Conservation (phyloP, 2,888 invertebrate species). For the Zonitis immaculata region DNA sequence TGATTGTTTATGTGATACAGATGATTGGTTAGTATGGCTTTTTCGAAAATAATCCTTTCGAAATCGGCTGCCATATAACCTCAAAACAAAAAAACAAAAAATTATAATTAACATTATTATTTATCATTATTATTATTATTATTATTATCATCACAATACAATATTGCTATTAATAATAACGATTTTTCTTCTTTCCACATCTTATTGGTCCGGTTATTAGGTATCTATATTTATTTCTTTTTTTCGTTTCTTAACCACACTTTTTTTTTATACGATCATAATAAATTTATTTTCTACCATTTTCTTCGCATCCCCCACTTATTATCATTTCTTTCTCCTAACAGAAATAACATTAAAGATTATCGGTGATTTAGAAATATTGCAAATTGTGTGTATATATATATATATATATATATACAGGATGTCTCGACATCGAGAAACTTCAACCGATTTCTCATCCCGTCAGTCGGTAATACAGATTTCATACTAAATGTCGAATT, state of each 20-base stretch:
- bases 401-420: too few relatives aligned
- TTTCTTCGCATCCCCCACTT: too few relatives aligned
- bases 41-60: slow-evolving; percentile 31
- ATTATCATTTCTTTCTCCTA: too few relatives aligned
- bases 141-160: background rate
- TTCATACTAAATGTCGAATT: too few relatives aligned
- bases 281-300: too few relatives aligned
- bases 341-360: slow-evolving; percentile 38
- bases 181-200: slow-evolving; percentile 36
- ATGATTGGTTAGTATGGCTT: slow-evolving; percentile 49
- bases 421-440: too few relatives aligned
- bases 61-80: too few relatives aligned
- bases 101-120: slow-evolving; percentile 40
- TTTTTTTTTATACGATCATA: slow-evolving; percentile 21
- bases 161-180: slow-evolving; percentile 1
- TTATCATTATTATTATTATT: slow-evolving; percentile 27
- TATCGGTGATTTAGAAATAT: slow-evolving; percentile 39
- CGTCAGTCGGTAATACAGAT: too few relatives aligned
- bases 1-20: slow-evolving; percentile 50
- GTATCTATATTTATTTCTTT: slow-evolving; percentile 21
- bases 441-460: too few relatives aligned
- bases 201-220: too few relatives aligned
- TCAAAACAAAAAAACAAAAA: slow-evolving; percentile 19
- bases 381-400: too few relatives aligned
- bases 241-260: background rate